These are phyloP conservation scores for Triplophysa tibetana DNA, from an alignment of 2,113 vertebrate genomes.

Conservation along the genomic window DNA sequence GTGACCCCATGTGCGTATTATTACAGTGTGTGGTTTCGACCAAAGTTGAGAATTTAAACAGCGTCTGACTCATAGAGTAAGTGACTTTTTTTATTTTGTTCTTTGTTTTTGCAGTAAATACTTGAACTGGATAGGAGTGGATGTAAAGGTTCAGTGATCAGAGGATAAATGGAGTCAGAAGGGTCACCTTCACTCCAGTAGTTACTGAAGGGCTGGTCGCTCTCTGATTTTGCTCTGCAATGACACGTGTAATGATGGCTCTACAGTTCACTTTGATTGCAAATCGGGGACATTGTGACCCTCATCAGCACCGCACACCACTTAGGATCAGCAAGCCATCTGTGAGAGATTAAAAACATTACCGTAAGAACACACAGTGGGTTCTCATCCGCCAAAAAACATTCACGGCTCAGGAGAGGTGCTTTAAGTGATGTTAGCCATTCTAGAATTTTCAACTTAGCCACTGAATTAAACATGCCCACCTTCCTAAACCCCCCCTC, in stretches of 20 bases:
- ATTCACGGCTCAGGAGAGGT: background rate
- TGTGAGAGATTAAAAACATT: slow-evolving; percentile 4
- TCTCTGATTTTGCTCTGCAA: slow-evolving; percentile 3
- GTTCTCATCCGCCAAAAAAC: background rate
- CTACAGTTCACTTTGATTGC: slow-evolving; percentile 24
- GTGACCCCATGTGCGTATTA: background rate
- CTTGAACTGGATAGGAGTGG: background rate
- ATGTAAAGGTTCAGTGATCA: background rate
- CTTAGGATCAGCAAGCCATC: slow-evolving; percentile 25
- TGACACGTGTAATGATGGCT: slow-evolving; percentile 1
- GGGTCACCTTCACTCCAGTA: background rate
- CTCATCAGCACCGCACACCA: slow-evolving; percentile 22
- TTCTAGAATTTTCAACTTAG: too few relatives aligned
- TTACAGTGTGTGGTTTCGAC: slow-evolving; percentile 10
- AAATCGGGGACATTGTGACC: slow-evolving; percentile 22
- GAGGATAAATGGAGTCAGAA: background rate
- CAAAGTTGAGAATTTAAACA: background rate
- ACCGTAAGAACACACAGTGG: background rate
- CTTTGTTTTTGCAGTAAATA: background rate
- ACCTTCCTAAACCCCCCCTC: too few relatives aligned
- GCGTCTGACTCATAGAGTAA: background rate
- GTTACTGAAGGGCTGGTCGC: background rate
- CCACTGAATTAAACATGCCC: too few relatives aligned
- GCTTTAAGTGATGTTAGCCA: too few relatives aligned
- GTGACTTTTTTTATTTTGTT: background rate